These are phyloP conservation scores for Aricia artaxerxes DNA, from an alignment of 2,888 invertebrate species.

Conservation along the genomic window DNA sequence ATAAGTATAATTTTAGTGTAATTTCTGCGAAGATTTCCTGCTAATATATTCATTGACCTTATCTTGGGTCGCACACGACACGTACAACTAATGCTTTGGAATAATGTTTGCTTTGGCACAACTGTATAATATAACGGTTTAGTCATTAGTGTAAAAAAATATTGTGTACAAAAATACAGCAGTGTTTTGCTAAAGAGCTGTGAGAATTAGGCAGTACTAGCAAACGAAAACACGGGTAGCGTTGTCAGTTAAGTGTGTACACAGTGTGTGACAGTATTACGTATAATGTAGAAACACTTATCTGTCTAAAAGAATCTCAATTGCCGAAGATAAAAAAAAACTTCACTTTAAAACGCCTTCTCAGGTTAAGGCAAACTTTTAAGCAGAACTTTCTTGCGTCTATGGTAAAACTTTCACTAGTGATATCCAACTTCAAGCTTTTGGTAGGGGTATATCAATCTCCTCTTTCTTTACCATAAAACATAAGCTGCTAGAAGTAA, in stretches of 20 bases:
- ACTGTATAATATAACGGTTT: neutral
- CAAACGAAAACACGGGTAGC: neutral
- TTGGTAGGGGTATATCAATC: no score
- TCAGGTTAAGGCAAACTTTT: no score
- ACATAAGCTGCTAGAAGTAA: no score
- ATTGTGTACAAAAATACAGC: neutral
- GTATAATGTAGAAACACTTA: no score
- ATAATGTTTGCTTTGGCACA: constrained; percentile 10
- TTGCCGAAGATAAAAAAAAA: no score
- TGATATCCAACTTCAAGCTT: no score
- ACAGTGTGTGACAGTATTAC: neutral
- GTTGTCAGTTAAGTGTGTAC: neutral
- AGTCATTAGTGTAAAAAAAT: neutral
- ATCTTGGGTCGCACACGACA: constrained; percentile 27
- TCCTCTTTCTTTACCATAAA: no score
- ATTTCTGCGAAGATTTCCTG: constrained; percentile 9
- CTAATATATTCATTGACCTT: constrained; percentile 6
- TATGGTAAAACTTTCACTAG: no score
- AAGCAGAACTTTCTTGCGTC: no score
- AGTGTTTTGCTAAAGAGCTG: neutral
- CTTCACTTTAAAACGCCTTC: no score
- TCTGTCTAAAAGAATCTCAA: no score
- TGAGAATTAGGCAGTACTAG: neutral
- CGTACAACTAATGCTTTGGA: neutral
- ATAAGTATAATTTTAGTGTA: constrained; percentile 1